phyloP scores from a whole-genome alignment of 2,797 vertebrate genomes.

The Trichosurus vulpecula region DNA sequence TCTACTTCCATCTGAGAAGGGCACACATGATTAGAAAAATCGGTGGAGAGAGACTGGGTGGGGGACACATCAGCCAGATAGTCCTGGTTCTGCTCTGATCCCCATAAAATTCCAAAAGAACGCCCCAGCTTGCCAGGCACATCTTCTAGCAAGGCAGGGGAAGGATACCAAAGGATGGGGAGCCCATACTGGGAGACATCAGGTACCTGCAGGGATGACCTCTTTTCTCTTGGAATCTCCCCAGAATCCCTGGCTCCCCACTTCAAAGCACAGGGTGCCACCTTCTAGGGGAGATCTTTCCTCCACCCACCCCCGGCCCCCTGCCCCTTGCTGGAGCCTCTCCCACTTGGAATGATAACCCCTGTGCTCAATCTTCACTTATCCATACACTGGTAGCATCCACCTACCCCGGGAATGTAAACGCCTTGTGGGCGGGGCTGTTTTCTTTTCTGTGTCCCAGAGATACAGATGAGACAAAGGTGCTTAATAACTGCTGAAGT shows the following conservation, averaged over 20 bases:
- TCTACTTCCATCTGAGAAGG: not conserved
- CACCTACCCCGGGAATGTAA: not conserved
- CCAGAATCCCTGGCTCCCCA: not conserved
- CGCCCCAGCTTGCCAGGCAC: not conserved
- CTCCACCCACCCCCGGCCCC: not conserved
- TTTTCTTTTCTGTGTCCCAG: not conserved
- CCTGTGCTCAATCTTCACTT: not conserved
- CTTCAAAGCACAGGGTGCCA: not conserved
- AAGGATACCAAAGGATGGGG: no score
- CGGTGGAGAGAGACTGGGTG: no score
- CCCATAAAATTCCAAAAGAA: not conserved
- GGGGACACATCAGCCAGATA: no score
- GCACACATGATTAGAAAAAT: not conserved
- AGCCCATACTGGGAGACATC: not conserved
- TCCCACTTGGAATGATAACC: not conserved
- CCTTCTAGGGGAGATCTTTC: not conserved
- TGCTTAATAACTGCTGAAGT: no score
- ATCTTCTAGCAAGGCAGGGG: no score
- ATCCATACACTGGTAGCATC: no score
- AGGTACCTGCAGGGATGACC: fast-evolving
- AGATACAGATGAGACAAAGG: not conserved
- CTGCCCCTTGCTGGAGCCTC: not conserved
- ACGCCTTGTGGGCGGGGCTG: not conserved
- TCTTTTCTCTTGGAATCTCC: not conserved
- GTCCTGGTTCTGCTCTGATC: not conserved